A percentile compares a stretch with the other conserved stretches of the same genome.
Conservation (phyloP, 2,888 invertebrate species). For the Dimorphilus gyrociliatus region DNA sequence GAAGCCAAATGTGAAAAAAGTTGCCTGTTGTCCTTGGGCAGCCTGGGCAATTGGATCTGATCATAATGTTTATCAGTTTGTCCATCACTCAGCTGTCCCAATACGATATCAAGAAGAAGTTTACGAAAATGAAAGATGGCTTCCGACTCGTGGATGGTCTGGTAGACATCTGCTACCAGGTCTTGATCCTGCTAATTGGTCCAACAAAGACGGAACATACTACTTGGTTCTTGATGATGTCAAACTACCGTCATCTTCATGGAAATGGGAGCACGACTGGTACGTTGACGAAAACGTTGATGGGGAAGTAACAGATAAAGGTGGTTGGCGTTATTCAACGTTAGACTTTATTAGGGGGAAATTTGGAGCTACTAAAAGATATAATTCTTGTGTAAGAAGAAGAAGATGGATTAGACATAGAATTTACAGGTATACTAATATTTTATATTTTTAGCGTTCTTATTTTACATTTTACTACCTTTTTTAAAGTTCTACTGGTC, state of each 20-base stretch:
- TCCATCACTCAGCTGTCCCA: slow-evolving; percentile 72
- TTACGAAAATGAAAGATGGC: slow-evolving; percentile 83
- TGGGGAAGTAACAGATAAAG: slow-evolving; percentile 69
- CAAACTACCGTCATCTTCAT: slow-evolving; percentile 73
- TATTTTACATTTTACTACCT: neutral
- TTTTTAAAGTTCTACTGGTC: slow-evolving; percentile 17
- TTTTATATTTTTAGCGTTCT: slow-evolving; percentile 1
- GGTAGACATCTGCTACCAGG: slow-evolving; percentile 55
- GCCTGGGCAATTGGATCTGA: slow-evolving; percentile 86
- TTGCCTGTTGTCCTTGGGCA: slow-evolving; percentile 50
- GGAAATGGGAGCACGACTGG: slow-evolving; percentile 95
- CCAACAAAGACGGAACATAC: slow-evolving; percentile 61
- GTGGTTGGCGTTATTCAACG: slow-evolving; percentile 74
- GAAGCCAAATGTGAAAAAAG: slow-evolving; percentile 70
- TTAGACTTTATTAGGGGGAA: slow-evolving; percentile 72
- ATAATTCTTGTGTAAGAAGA: slow-evolving; percentile 75
- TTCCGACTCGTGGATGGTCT: slow-evolving; percentile 62
- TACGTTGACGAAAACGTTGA: slow-evolving; percentile 40
- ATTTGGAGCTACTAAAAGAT: slow-evolving; percentile 55
- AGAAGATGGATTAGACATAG: slow-evolving; percentile 75
- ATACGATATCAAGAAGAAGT: slow-evolving; percentile 75
- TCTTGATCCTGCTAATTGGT: slow-evolving; percentile 74
- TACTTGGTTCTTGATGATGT: slow-evolving; percentile 64
- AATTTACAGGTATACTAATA: slow-evolving; percentile 67
- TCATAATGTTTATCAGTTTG: slow-evolving; percentile 76